Conservation (phyloP, 2,113 vertebrate species). For the Heteronetta atricapilla region DNA sequence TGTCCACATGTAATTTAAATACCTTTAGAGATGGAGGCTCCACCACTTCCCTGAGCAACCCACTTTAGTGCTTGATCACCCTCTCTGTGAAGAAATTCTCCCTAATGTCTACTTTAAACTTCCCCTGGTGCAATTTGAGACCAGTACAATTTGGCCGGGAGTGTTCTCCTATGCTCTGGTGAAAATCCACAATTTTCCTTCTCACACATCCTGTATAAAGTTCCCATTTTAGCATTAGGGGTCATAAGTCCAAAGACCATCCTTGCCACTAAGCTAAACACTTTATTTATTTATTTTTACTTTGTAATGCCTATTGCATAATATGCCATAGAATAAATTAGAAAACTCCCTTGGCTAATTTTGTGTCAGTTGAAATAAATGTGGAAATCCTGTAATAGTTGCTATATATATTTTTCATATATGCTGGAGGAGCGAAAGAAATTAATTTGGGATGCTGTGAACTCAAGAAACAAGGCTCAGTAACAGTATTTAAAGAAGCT, state of each 20-base stretch:
- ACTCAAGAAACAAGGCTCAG: not conserved
- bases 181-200: not conserved
- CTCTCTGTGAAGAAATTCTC: not conserved
- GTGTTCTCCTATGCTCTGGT: not conserved
- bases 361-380: not conserved
- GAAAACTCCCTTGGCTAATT: not conserved
- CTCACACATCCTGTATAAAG: fast-evolving
- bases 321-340: not conserved
- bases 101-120: not conserved
- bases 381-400: not conserved
- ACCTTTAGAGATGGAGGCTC: not conserved
- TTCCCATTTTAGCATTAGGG: not conserved
- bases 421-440: not conserved
- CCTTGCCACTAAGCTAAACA: not conserved
- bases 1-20: not conserved
- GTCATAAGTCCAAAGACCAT: not conserved
- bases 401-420: not conserved
- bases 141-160: not conserved
- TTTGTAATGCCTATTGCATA: not conserved
- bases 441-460: not conserved
- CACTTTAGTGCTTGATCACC: not conserved
- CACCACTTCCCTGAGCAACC: not conserved
- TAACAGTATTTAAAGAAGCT: not conserved
- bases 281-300: too few relatives aligned
- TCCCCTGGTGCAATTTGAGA: not conserved